Conservation (phyloP, 2,113 vertebrate species). For the Nycticryphes semicollaris region DNA sequence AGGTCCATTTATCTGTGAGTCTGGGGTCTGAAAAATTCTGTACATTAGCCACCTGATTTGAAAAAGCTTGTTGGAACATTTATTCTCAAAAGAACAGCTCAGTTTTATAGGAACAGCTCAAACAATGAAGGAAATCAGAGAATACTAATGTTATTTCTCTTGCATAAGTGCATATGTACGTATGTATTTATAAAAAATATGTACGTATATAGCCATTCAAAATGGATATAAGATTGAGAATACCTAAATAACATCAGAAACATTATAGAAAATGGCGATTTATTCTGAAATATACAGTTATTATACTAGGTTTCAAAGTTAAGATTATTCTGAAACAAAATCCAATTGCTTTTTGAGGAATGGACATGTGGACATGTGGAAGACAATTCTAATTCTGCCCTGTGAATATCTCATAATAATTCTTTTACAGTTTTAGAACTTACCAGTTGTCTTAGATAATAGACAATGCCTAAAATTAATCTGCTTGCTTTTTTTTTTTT, state of each 20-base stretch:
- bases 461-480: rapidly evolving
- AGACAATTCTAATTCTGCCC: not conserved
- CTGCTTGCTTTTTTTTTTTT: not conserved
- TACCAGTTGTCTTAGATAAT: not conserved
- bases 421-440: not conserved
- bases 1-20: not conserved
- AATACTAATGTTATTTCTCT: not conserved
- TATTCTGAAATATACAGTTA: not conserved
- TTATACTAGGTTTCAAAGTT: not conserved
- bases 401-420: not conserved
- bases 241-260: not conserved
- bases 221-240: not conserved
- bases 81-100: not conserved
- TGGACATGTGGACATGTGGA: not conserved
- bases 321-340: not conserved
- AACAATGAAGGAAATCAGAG: not conserved
- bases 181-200: not conserved
- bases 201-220: rapidly evolving
- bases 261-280: not conserved
- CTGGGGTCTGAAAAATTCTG: not conserved
- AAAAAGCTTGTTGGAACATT: not conserved
- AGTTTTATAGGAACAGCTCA: not conserved
- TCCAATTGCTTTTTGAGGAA: not conserved
- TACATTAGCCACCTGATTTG: not conserved
- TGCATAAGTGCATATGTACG: not conserved